Base-by-base conservation (phyloP, 92 coral and sea anemone genomes). In the Scolanthus callimorphus region DNA sequence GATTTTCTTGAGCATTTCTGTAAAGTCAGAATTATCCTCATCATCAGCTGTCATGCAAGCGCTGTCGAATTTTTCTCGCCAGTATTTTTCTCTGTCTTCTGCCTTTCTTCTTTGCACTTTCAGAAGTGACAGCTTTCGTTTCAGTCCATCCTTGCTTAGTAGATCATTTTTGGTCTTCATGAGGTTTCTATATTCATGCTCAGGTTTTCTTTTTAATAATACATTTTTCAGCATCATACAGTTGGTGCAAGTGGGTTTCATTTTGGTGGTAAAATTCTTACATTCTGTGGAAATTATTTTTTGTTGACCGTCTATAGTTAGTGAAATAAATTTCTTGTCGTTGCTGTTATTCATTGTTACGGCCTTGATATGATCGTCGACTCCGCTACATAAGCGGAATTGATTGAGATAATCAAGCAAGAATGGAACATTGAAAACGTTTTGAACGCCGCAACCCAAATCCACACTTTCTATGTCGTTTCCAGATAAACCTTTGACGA, bases 21-120 rank as follows among this genome's bases (percentile, higher is more conserved):
- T 3, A 20, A 25, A 51, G 31, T 70, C 77, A 15, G 29, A 6
- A 20, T 60, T 30, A 54, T 70, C 77, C 15, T 70, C 71, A 0
- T 55, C 39, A 10, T 62, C 64, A 6, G 63, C 20, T 63, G 17
- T 49, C 17, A 62, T 17, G 24, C 49, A 39, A 20, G 53, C 49
- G 11, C 20, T 2, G 4, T 27, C n/a, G 19, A 72, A 72, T 38
- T 62, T 62, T 0, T 45, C 29, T 29, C 25, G 29, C 79, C 79
- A 72, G 31, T 61, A 62, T 2, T 55, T 15, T 11, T 27, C 64
- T 34, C 65, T 73, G 26, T 37, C 23, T 39, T 62, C 43, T 2
- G 65, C 63, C 8, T 53, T 62, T 27, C 20, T 73, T 38, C 27
- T 38, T 10, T 17, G 25, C 22, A 4, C n/a, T 29, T 20, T 29